Percentiles rank a stretch among this genome's conserved stretches.
phyloP scores from a whole-genome alignment of 2,113 vertebrate genomes.

The Actenoides hombroni region DNA sequence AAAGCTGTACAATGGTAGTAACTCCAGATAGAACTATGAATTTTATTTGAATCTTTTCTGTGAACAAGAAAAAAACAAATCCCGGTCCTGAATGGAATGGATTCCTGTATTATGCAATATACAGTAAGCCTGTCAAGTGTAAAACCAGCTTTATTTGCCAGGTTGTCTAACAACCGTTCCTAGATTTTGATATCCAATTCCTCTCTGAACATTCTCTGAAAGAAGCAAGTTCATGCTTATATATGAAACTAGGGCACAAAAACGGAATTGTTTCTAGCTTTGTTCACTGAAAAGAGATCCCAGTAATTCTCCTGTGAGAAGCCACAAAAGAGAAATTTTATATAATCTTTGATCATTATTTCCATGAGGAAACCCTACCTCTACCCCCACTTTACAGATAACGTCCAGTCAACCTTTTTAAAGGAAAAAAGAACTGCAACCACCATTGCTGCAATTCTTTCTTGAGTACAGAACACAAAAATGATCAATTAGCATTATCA shows the following conservation, averaged over 20 bases:
- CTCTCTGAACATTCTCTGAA: not conserved
- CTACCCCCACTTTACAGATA: not conserved
- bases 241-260: not conserved
- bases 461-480: not conserved
- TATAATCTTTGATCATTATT: not conserved
- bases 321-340: not conserved
- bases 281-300: not conserved
- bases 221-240: not conserved
- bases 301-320: not conserved
- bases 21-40: not conserved
- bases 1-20: not conserved
- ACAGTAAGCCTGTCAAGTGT: rapidly evolving
- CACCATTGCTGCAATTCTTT: not conserved
- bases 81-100: not conserved
- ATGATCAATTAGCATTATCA: not conserved
- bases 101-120: not conserved
- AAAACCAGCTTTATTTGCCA: not conserved
- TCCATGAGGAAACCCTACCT: not conserved
- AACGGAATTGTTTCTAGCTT: not conserved
- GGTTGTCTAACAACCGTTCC: not conserved
- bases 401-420: not conserved
- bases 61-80: not conserved
- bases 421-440: not conserved
- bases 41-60: not conserved
- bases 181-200: not conserved